Evolutionary conservation across 2,888 invertebrate species (phyloP), one percentile per base, ranked within the genome.

Genomic region (Automeris io): DNA sequence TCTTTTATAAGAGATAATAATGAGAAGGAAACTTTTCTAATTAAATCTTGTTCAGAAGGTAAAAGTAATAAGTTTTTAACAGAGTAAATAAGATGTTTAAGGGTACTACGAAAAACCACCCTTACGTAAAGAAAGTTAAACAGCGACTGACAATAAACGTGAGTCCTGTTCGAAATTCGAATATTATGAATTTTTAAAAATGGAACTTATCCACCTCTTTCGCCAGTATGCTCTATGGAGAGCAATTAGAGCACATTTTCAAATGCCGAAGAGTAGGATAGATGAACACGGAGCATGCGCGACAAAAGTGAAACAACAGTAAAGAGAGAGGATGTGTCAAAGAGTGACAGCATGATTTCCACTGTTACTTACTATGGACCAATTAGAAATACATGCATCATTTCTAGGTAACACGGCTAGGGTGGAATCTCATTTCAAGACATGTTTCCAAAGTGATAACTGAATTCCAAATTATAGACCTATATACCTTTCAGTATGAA

Each of bases 251-350:
- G 56, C 47, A 43, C 42, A 65, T 49, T 64, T 68, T 66, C 42
- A 47, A 53, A 60, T 57, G 45, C 42, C 58, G 58, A 49, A 54
- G 48, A 52, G 49, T 45, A 49, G 19, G 38, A 40, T 43, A 39
- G 16, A 21, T 18, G 23, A 40, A 34, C 44, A 57, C 46, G 40
- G 76, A 71, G 80, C 81, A 80, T 81, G 81, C 81, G 82, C 79
- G 69, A n/a, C 8, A 34, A 26, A 48, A 65, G 43, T 38, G 55
- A 49, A 61, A 60, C 37, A 29, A 32, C 45, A 22, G 42, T 46
- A 42, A 21, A 32, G 39, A 19, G 43, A 44, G 39, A 40, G 19
- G 23, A 16, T 25, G 37, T 33, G 49, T 42, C 22, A 39, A 58
- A 70, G 51, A 43, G 59, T 48, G 71, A 70, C 46, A 39, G 42